Evolutionary conservation across 2,797 vertebrate genomes (phyloP).

Genomic region (Poeciliopsis paucimaculata): DNA sequence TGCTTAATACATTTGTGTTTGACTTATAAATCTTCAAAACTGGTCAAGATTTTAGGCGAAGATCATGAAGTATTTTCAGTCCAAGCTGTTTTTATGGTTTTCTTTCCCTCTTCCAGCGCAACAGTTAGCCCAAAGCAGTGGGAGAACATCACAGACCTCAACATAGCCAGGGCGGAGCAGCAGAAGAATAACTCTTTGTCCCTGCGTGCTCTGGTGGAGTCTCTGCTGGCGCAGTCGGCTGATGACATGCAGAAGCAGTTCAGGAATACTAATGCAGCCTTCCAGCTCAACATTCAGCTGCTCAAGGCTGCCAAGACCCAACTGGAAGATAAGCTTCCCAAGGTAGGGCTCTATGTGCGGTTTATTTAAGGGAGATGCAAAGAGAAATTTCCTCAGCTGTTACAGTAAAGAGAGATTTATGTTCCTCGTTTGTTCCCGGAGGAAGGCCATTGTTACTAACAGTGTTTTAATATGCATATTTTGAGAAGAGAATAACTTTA

Average conservation of each 20-base stretch:
- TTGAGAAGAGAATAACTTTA: neutral
- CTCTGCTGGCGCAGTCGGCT: constrained; percentile 84
- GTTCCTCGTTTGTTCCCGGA: neutral
- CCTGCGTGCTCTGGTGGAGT: constrained; percentile 82
- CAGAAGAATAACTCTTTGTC: constrained; percentile 85
- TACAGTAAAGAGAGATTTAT: neutral
- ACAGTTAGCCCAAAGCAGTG: constrained; percentile 86
- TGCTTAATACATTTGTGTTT: neutral
- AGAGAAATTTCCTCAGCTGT: neutral
- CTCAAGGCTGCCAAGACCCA: constrained; percentile 84
- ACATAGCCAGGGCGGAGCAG: constrained; percentile 86
- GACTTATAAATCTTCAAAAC: neutral
- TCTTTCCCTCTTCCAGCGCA: constrained; percentile 49
- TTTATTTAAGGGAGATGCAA: neutral
- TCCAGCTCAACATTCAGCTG: constrained; percentile 81
- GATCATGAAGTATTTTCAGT: neutral
- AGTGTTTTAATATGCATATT: neutral
- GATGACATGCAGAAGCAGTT: constrained; percentile 82
- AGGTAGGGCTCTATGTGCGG: constrained; percentile 69
- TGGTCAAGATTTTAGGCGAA: neutral
- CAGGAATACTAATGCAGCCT: constrained; percentile 73
- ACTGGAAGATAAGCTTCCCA: constrained; percentile 85
- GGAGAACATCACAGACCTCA: constrained; percentile 84
- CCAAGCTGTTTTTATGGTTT: neutral
- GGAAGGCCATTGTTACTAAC: neutral